Percentiles rank a stretch among this genome's conserved stretches.
Conservation (phyloP, 2,888 invertebrate genomes). For the Dryocosmus kuriphilus region DNA sequence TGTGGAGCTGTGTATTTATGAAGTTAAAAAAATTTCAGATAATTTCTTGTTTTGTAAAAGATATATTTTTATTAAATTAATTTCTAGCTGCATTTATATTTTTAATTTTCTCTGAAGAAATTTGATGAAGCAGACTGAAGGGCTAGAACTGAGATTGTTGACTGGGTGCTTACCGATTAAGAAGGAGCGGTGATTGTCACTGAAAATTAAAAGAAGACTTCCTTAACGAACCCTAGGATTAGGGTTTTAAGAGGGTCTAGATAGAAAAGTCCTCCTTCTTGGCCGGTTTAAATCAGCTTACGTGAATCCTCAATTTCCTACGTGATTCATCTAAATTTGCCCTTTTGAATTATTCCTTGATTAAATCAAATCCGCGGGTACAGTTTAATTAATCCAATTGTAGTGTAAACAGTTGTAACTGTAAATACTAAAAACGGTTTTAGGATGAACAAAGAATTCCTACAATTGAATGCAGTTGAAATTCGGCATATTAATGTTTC, state of each 20-base stretch:
- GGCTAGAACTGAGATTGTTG: neutral
- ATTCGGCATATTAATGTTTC: too few relatives aligned
- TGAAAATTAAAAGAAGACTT: neutral
- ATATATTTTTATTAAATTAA: too few relatives aligned
- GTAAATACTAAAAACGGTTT: too few relatives aligned
- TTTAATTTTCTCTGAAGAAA: neutral
- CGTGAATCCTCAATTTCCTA: neutral
- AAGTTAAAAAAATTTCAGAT: too few relatives aligned
- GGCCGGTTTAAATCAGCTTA: neutral
- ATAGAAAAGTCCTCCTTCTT: neutral
- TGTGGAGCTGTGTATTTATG: too few relatives aligned
- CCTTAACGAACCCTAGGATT: constrained; percentile 2
- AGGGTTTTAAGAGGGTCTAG: neutral
- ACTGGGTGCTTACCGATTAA: neutral
- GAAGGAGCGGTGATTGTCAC: neutral
- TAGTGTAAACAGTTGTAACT: too few relatives aligned
- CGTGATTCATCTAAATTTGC: neutral
- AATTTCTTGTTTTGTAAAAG: too few relatives aligned
- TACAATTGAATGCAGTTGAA: too few relatives aligned
- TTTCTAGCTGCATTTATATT: neutral
- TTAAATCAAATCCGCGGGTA: neutral
- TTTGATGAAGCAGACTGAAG: neutral
- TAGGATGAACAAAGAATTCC: too few relatives aligned
- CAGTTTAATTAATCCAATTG: neutral
- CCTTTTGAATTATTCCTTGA: neutral